A percentile compares a stretch with the other conserved stretches of the same genome.
Conservation (phyloP, 1,140 invertebrate species). For the Drosophila nikananu region DNA sequence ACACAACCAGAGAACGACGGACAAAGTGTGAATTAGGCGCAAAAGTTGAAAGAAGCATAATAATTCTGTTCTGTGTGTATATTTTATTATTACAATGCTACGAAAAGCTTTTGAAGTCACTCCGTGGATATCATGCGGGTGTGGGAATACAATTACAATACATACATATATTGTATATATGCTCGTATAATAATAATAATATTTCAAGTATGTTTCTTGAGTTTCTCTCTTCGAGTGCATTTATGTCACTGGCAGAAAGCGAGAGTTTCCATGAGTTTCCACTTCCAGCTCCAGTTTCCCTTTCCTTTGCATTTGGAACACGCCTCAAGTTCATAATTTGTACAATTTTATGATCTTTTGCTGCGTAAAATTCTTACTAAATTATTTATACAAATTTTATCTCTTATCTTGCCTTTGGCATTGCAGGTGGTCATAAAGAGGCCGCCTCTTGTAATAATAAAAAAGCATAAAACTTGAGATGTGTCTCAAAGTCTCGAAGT, state of each 20-base stretch:
- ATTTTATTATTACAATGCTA: constrained; percentile 66
- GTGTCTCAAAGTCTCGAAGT: constrained; percentile 13
- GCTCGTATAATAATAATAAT: constrained; percentile 32
- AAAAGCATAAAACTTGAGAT: constrained; percentile 70
- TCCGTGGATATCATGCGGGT: constrained; percentile 1
- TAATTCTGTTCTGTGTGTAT: constrained; percentile 65
- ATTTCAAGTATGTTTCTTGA: constrained; percentile 37
- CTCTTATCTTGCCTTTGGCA: constrained; percentile 57
- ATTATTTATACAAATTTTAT: constrained; percentile 76
- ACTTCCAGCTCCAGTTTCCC: constrained; percentile 1
- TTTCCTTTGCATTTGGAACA: constrained; percentile 31
- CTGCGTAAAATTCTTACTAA: constrained; percentile 39
- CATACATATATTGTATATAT: neutral
- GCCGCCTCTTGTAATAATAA: constrained; percentile 72
- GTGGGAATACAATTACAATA: constrained; percentile 26
- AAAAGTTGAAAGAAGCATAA: constrained; percentile 78
- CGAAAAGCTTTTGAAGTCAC: constrained; percentile 72
- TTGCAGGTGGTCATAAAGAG: constrained; percentile 76
- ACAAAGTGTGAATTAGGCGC: constrained; percentile 83
- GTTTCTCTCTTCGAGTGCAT: constrained; percentile 62
- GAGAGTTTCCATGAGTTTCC: constrained; percentile 21
- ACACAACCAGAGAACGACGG: constrained; percentile 49
- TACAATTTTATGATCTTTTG: constrained; percentile 56
- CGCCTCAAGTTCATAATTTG: constrained; percentile 77
- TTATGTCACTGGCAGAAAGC: constrained; percentile 59